These are phyloP conservation scores for Python bivittatus DNA, from an alignment of 2,113 vertebrate species.

Conservation along the genomic window DNA sequence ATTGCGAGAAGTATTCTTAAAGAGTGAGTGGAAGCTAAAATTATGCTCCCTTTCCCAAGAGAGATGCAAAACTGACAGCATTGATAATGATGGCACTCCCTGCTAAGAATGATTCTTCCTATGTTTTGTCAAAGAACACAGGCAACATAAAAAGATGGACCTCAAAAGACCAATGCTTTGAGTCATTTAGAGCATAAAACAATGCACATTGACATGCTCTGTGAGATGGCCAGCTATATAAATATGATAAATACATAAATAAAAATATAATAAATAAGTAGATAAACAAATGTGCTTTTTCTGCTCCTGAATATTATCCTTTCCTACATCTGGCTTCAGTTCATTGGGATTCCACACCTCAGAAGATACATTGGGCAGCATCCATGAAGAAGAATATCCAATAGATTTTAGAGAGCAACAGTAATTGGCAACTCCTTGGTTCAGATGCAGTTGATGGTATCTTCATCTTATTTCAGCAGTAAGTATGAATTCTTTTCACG, in stretches of 20 bases:
- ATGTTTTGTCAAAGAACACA: constrained; percentile 42
- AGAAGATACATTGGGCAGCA: background rate
- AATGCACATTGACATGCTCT: background rate
- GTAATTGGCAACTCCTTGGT: constrained; percentile 32
- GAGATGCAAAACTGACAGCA: constrained; percentile 58
- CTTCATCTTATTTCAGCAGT: constrained; percentile 4
- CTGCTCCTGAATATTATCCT: background rate
- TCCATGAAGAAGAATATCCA: background rate
- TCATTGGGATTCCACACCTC: constrained; percentile 35
- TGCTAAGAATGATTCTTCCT: constrained; percentile 47
- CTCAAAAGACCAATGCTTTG: background rate
- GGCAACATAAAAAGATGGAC: constrained; percentile 19
- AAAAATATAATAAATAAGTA: background rate
- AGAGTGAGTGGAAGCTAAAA: constrained; percentile 69
- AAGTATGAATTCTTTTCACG: background rate
- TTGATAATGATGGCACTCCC: constrained; percentile 48
- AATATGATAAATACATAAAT: constrained; percentile 17
- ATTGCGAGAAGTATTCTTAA: constrained; percentile 66
- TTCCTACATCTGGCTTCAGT: constrained; percentile 35
- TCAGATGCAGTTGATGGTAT: constrained; percentile 10
- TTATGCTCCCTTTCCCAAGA: constrained; percentile 65
- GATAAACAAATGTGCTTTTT: background rate
- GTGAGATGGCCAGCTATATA: background rate
- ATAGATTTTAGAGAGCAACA: background rate
- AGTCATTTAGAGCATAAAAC: background rate